Base-by-base conservation (phyloP, 2,888 invertebrate genomes). In the Tetrapedia diversipes region DNA sequence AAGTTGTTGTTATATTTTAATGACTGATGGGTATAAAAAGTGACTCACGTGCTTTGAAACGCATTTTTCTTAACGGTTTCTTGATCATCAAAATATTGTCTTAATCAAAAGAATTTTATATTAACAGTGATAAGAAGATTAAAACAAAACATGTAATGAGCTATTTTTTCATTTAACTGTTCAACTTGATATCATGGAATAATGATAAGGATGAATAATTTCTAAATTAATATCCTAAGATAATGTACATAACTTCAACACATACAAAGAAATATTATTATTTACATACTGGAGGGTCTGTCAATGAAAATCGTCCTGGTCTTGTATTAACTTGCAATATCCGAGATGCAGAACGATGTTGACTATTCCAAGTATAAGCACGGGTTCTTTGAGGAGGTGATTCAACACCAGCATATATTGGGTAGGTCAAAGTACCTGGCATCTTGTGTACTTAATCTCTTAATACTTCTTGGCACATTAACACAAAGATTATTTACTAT, bases 381-480 rank as follows among this genome's bases (percentile, higher is more conserved):
- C 91, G 84, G 66, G 85, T 86, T 79, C 91, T 88, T 24, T 84
- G 86, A 7, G 84, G 82, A 59, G 88, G 79, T 81, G 89, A 80
- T 80, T 90, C 90, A 39, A 90, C 89, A 43, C 89, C 90, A 27
- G 89, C 90, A 70, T 90, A 90, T 80, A 91, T 91, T 51, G 91
- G 90, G 83, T 90, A 90, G 24, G 90, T 90, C 79, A 90, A 80
- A 39, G 91, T 91, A 39, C 89, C 90, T 80, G 91, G 91, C 91
- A 91, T 91, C 34, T 85, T 85, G 45, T 39, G 19, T 37, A 67
- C 54, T 71, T 71, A 70, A 49, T 54, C 29, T 65, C 32, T 53
- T 7, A 71, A 56, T 53, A 39, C 41, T 53, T 51, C 54, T 27
- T n/a, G n/a, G 27, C 34, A 49, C 60, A 59, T 49, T 45, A 41